Evolutionary conservation across 2,888 invertebrate genomes (phyloP).

Genomic region (Hyles lineata): DNA sequence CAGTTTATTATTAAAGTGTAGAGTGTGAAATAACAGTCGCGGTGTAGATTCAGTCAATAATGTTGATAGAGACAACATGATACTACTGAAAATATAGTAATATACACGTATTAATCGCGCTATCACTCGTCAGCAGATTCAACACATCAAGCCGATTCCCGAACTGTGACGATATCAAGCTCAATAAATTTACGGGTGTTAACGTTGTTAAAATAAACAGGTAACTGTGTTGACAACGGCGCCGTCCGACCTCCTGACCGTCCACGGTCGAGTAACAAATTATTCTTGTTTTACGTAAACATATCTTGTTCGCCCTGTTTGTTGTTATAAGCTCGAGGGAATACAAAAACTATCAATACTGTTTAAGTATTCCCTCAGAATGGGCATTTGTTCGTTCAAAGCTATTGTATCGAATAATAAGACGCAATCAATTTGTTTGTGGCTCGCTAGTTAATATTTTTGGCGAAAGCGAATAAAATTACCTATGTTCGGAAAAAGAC

Average conservation of each 20-base stretch:
- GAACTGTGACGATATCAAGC: constrained; percentile 66
- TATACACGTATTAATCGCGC: constrained; percentile 47
- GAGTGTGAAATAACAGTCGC: neutral
- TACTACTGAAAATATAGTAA: neutral
- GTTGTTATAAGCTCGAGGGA: neutral
- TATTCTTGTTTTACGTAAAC: constrained; percentile 38
- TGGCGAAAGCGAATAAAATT: constrained; percentile 9
- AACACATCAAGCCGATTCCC: constrained; percentile 68
- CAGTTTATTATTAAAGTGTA: neutral
- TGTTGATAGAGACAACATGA: neutral
- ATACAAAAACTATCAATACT: constrained; percentile 12
- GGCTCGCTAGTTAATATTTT: constrained; percentile 1
- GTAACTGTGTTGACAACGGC: constrained; percentile 46
- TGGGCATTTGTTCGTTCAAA: neutral
- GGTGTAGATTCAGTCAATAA: constrained; percentile 1
- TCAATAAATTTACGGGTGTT: constrained; percentile 71
- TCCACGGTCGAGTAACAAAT: constrained; percentile 48
- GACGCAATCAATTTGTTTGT: neutral
- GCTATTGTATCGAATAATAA: neutral
- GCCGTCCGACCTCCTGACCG: constrained; percentile 33
- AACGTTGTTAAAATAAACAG: constrained; percentile 67
- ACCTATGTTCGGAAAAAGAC: constrained; percentile 16
- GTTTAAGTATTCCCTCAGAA: neutral
- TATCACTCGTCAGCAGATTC: constrained; percentile 63
- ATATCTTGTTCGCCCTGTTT: constrained; percentile 34